Evolutionary conservation across 1,140 invertebrate species (phyloP), one percentile per base, ranked within the genome.

Genomic region (Drosophila equinoxialis): DNA sequence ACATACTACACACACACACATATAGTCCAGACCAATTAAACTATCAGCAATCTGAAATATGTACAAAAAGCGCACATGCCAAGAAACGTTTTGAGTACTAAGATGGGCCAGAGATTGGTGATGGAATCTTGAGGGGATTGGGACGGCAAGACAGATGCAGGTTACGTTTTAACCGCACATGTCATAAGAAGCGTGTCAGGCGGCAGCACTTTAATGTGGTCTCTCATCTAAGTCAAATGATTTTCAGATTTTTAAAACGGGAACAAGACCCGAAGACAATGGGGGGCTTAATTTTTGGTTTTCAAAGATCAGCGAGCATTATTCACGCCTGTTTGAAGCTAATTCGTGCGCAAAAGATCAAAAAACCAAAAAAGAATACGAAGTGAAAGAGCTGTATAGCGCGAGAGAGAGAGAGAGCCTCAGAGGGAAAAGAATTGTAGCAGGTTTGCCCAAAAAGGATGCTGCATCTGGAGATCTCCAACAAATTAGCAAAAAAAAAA

Each of bases 101-200:
- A 64, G 39, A 64, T n/a, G 59, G 45, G 68, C 26, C 42, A 57
- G 14, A 45, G 60, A 59, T 57, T 48, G 57, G 8, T 0, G 30
- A 30, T 6, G 30, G 26, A 61, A 41, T 37, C 14, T 26, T 3
- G 10, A 17, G 54, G 37, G 37, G 51, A 65, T 7, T 6, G 48
- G 26, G 45, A 30, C 6, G 60, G 57, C 30, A 71, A 55, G 41
- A 60, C 37, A 76, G 65, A 77, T 63, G 33, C 33, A 37, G 8
- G 35, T 37, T 59, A 59, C 57, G 45, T 73, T 76, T 66, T 61
- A 77, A 71, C 74, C 68, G 63, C 82, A 85, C 79, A 86, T 86
- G 82, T 85, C 82, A 85, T 85, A 82, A 85, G 82, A 79, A 71
- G 82, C 74, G 82, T 79, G 83, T 84, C 81, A 69, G 75, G 74